Evolutionary conservation across 1,140 invertebrate genomes (phyloP), one percentile per base, ranked within the genome.

Genomic region (Drosophila auraria): DNA sequence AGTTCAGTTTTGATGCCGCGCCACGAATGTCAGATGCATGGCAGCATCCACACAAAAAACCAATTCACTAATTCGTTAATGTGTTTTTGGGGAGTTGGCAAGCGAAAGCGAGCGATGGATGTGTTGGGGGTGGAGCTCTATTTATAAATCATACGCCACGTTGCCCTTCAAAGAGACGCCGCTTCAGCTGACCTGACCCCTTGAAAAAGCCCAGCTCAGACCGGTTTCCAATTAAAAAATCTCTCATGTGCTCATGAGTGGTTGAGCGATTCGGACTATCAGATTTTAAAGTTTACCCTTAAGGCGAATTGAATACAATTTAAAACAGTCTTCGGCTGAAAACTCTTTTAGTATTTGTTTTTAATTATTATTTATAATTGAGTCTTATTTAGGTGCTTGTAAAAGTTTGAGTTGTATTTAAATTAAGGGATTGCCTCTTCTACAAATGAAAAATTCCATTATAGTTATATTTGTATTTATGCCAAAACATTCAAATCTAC

Each of bases 71-170:
- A 72, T 73, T 60, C 49, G 25, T 56, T 45, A 40, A 60, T 56
- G 56, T 40, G 38, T 62, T 33, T 72, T 71, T 50, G 45, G 33
- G 8, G 25, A 38, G 36, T 14, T 38, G 36, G 36, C 36, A 9
- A 36, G 12, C 36, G 36, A 38, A 38, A 38, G 36, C 36, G 36
- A 5, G 12, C 20, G 14, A 36, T 33, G 47, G 27, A 30, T 49
- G 65, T 49, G 51, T 11, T 3, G 33, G 33, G 33, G 42, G 49
- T 8, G 3, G 14, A 58, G 12, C 44, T 81, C 76, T 79, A 77
- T 73, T 80, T 70, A 77, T 77, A 53, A 60, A 80, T 73, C 70
- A 76, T 77, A 79, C 66, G 83, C 71, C 30, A 60, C 63, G 79
- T 53, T 87, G 79, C 27, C 17, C 45, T 47, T 81, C 63, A 75